Evolutionary conservation across 2,797 vertebrate genomes (phyloP).

Genomic region (Manis crassicaudata): DNA sequence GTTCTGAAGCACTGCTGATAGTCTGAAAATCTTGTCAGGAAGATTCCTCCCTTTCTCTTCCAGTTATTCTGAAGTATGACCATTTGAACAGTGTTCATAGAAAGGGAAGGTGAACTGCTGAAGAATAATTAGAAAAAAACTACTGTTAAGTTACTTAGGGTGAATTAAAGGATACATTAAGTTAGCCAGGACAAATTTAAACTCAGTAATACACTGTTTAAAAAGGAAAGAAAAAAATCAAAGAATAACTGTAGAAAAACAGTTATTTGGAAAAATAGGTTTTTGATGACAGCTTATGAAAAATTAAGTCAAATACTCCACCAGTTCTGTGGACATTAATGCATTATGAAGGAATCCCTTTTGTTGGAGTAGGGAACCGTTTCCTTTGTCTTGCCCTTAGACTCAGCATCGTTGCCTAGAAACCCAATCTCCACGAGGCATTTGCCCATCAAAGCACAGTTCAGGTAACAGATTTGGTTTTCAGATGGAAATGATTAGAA

Average conservation of each 20-base stretch:
- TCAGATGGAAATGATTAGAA: constrained; percentile 53
- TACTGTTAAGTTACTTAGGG: background rate
- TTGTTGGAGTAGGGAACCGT: constrained; percentile 23
- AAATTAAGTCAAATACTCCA: constrained; percentile 55
- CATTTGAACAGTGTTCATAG: background rate
- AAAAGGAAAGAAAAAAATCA: background rate
- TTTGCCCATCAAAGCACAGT: constrained; percentile 62
- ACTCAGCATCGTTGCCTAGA: constrained; percentile 57
- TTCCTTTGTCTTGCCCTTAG: constrained; percentile 48
- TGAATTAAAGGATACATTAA: constrained; percentile 39
- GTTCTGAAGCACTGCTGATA: background rate
- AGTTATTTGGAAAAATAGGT: constrained; percentile 36
- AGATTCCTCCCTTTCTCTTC: background rate
- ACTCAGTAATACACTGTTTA: background rate
- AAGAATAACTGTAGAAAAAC: constrained; percentile 33
- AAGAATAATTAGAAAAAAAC: background rate
- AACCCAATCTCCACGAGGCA: constrained; percentile 54
- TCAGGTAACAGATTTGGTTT: constrained; percentile 61
- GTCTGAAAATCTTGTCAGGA: constrained; percentile 9
- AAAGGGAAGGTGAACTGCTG: background rate
- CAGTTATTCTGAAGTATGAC: background rate
- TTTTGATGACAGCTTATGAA: constrained; percentile 49
- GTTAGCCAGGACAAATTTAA: constrained; percentile 30
- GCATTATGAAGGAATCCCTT: constrained; percentile 55
- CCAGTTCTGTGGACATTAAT: constrained; percentile 21